Evolutionary conservation across 1,140 invertebrate genomes (phyloP), one percentile per base, ranked within the genome.

Genomic region (Popillia japonica): DNA sequence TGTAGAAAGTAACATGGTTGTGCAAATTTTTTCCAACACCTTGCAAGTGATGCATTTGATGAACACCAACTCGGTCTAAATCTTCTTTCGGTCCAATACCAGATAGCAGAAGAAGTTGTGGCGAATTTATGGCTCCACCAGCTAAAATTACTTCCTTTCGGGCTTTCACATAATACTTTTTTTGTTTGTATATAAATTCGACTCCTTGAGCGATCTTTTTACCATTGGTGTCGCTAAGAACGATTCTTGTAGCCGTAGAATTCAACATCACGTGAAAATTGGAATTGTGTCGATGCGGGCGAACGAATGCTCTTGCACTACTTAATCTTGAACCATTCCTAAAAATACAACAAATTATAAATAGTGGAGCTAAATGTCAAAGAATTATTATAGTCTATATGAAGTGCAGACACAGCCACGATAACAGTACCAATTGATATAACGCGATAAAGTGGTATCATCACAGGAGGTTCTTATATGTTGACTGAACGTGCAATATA

Each of bases 21-120:
- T 93, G 93, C 0, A 95, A 85, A 83, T 95, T 95, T 78, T 91
- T 89, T 0, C 94, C 94, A 2, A 95, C 94, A 0, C 93, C 93
- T 0, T 91, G 92, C n/a, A 94, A 86, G 78, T 95, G 89, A 40
- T 91, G 89, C 0, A 91, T 88, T 68, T 85, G 82, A 76, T 80
- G 84, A 41, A 92, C 86, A 42, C 88, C 87, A 84, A 89, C 76
- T 88, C 83, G 75, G 85, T 87, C 27, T 81, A 87, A 22, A 90
- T 91, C 88, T 0, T 87, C 79, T 79, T 81, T 85, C 0, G 90
- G 90, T 6, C 91, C 91, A 14, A 92, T 87, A 2, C 91, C 91
- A 7, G 90, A 92, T 1, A 91, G 79, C 76, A 91, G 85, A 0
- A 92, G 85, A 0, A 92, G 82, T 79, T 91, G 88, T 0, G 91